A percentile compares a stretch with the other conserved stretches of the same genome.
Evolutionary conservation across 35 echinoderm and acorn worm genomes (phyloP).

Genomic region (Acanthaster planci): DNA sequence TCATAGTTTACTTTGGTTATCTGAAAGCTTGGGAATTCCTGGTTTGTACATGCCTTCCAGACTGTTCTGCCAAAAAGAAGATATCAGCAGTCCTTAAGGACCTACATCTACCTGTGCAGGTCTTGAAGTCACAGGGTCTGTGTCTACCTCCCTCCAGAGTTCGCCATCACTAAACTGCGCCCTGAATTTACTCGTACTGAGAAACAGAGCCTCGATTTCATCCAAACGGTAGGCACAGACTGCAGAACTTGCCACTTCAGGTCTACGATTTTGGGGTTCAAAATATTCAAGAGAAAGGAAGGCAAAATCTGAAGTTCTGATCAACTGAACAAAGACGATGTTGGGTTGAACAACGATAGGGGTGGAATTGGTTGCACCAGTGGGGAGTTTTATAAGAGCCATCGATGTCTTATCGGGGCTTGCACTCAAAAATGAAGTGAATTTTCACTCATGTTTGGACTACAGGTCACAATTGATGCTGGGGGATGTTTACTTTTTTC

Average conservation of each 20-base stretch:
- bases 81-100: background rate
- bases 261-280: background rate
- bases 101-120: background rate
- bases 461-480: too few relatives aligned
- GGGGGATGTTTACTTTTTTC: too few relatives aligned
- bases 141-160: background rate
- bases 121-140: background rate
- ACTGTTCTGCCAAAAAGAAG: background rate
- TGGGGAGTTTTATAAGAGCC: too few relatives aligned
- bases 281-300: background rate
- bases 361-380: too few relatives aligned
- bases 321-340: too few relatives aligned
- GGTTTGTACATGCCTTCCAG: background rate
- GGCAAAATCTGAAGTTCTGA: background rate
- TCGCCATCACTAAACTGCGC: background rate
- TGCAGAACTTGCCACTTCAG: background rate
- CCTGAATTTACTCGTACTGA: background rate
- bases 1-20: too few relatives aligned
- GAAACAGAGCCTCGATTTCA: background rate
- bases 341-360: too few relatives aligned
- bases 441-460: too few relatives aligned
- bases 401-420: too few relatives aligned
- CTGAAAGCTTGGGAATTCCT: background rate
- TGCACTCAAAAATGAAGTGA: too few relatives aligned
- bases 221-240: constrained; percentile 6